Conservation (phyloP, 2,113 vertebrate genomes). For the Propithecus coquereli region DNA sequence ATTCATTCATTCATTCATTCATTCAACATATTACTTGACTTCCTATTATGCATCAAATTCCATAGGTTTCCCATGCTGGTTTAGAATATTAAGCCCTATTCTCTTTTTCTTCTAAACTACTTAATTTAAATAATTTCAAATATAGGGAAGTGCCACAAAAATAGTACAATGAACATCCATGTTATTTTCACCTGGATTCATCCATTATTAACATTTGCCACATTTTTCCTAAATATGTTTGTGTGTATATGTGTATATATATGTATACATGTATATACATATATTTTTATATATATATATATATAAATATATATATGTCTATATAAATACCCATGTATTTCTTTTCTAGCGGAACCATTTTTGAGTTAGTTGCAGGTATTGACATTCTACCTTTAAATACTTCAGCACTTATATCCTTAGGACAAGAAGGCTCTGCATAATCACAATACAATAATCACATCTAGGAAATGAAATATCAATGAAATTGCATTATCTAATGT, state of each 20-base stretch:
- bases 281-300: fast-evolving
- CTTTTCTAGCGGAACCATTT: neutral
- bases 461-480: neutral
- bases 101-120: neutral
- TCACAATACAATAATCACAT: neutral
- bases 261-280: neutral
- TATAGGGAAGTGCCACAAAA: neutral
- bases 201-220: neutral
- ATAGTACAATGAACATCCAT: neutral
- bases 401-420: neutral
- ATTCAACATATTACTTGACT: neutral
- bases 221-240: neutral
- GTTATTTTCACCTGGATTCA: neutral
- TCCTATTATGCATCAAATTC: neutral
- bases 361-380: neutral
- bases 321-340: neutral
- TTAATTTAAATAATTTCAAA: neutral
- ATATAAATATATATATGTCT: neutral
- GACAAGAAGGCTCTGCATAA: neutral
- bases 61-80: neutral
- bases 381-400: neutral
- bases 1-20: neutral
- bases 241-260: no score
- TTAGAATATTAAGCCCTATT: neutral
- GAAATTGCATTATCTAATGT: neutral